Evolutionary conservation across 2,113 vertebrate species (phyloP), one percentile per base, ranked within the genome.

Genomic region (Melanostigma gelatinosum): DNA sequence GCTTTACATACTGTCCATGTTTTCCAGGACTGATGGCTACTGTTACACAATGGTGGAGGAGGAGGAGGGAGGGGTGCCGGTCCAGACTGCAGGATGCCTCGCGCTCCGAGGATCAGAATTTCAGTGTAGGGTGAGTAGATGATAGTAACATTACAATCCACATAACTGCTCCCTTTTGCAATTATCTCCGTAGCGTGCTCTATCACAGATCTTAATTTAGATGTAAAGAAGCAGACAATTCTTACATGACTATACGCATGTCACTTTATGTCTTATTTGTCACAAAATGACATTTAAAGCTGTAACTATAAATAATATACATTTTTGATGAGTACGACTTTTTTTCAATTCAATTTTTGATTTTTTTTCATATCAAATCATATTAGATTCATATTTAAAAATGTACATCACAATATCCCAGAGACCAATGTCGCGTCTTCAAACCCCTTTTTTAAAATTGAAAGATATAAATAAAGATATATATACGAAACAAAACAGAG

Each of bases 21-120:
- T 84, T 52, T 82, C 11, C 86, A 99, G 98, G 93, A 99, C 98
- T 1, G 96, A 99, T 84, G 98, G 98, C 57, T 97, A 96, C 89
- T 99, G 98, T 92, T 99, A 98, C 91, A 97, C 97, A 3, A 97
- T 99, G 94, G 96, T 98, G 92, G 96, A 98, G 93, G 97, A 98
- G 93, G 97, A 98, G 87, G 98, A 98, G 57, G 96, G 95, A 0
- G 98, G 97, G 20, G 93, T 94, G 34, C 95, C 96, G 34, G 89
- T 97, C 38, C 88, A 97, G 58, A 97, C 97, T n/a, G 97, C 97
- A 12, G 98, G 98, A 36, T 99, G 98, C 82, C 94, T 99, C 60
- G 97, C 96, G 64, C 92, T 96, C 57, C 95, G 95, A 24, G 98
- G 98, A 55, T 99, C 97, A 0, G 97, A 98, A 87, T 99, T 99